Conservation (phyloP, 2,888 invertebrate species). For the Paralinhomoeus sp. region DNA sequence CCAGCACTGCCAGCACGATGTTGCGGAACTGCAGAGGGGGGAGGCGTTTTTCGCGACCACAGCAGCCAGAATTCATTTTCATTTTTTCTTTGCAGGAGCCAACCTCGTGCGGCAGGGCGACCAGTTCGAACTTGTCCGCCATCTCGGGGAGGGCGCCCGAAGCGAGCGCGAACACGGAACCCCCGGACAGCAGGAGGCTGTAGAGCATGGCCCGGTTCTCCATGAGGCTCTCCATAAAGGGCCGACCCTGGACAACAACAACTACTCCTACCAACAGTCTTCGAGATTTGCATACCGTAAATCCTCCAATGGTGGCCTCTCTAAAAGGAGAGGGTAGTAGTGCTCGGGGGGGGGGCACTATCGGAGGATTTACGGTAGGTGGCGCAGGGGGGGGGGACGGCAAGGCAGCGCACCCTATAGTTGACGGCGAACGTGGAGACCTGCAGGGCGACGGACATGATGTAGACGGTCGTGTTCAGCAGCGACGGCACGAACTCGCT, state of each 20-base stretch:
- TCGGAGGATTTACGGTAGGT: too few species aligned
- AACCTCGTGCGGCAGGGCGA: conserved; percentile 71
- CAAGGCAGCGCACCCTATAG: conserved; percentile 50
- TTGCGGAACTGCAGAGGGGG: conserved; percentile 50
- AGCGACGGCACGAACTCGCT: conserved; percentile 79
- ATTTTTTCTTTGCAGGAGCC: too few species aligned
- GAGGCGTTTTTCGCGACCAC: too few species aligned
- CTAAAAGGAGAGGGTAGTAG: too few species aligned
- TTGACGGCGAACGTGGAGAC: conserved; percentile 96
- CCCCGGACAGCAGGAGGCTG: conserved; percentile 59
- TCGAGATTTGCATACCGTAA: too few species aligned
- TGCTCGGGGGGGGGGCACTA: too few species aligned
- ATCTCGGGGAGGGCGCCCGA: conserved; percentile 48
- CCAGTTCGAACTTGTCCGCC: conserved; percentile 72
- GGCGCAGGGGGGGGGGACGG: too few species aligned
- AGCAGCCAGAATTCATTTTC: too few species aligned
- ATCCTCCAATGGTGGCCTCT: too few species aligned
- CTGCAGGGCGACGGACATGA: conserved; percentile 88
- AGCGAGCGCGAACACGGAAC: conserved; percentile 57
- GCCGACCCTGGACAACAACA: conserved; percentile 65
- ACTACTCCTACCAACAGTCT: too few species aligned
- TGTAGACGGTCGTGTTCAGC: conserved; percentile 89
- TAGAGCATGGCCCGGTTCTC: conserved; percentile 78
- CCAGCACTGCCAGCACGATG: conserved; percentile 53
- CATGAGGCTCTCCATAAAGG: conserved; percentile 85